Percentiles rank a stretch among this genome's conserved stretches.
Evolutionary conservation across 2,113 vertebrate species (phyloP).

Genomic region (Bombycilla garrulus): DNA sequence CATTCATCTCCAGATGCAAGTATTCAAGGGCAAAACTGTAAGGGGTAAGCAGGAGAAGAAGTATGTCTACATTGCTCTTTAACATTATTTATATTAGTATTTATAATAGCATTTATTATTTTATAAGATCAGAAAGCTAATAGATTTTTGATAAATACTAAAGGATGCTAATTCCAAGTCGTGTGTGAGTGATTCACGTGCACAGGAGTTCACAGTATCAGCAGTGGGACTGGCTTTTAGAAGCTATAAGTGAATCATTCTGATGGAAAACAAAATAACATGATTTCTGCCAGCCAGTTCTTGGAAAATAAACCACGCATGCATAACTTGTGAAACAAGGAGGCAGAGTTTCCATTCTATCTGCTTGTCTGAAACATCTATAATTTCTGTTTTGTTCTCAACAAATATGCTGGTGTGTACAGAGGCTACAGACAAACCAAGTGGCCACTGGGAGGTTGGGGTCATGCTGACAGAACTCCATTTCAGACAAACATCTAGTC

Average conservation of each 20-base stretch:
- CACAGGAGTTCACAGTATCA: not conserved
- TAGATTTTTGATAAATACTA: not conserved
- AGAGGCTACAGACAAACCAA: not conserved
- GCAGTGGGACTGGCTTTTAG: not conserved
- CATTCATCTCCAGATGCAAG: not conserved
- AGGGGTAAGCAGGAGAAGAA: not conserved
- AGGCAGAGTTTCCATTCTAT: not conserved
- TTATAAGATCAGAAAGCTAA: not conserved
- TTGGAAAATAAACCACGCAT: conserved; percentile 2
- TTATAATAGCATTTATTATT: not conserved
- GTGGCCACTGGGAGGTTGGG: accelerated
- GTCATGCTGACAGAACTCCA: not conserved
- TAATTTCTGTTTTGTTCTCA: not conserved
- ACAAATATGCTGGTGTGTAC: not conserved
- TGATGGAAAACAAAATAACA: conserved; percentile 7
- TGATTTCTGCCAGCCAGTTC: not conserved
- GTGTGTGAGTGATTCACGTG: not conserved
- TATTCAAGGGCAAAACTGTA: not conserved
- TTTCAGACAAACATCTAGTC: not conserved
- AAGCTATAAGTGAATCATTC: not conserved
- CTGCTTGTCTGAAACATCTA: not conserved
- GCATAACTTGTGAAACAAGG: not conserved
- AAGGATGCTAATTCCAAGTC: not conserved
- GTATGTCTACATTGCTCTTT: not conserved
- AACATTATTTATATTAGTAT: not conserved